phyloP scores from a whole-genome alignment of 1,140 invertebrate species.

The Drosophila repleta region DNA sequence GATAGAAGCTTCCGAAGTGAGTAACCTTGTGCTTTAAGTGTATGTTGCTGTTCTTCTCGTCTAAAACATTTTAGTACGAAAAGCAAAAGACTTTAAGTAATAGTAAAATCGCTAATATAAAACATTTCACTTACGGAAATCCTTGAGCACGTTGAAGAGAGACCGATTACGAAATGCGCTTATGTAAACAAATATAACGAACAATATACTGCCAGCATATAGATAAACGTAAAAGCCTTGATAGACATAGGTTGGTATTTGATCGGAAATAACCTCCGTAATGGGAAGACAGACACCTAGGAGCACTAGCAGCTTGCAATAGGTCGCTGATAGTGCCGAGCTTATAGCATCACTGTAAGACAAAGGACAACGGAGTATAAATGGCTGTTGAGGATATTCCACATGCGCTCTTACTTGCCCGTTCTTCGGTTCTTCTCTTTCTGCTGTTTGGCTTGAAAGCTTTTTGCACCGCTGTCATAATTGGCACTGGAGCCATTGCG shows the following conservation, averaged over 20 bases:
- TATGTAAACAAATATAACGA: constrained; percentile 90
- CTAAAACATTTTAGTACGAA: constrained; percentile 55
- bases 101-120: not conserved
- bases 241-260: constrained; percentile 86
- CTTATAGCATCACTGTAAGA: constrained; percentile 84
- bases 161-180: constrained; percentile 88
- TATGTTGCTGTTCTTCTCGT: constrained; percentile 78
- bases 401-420: constrained; percentile 79
- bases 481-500: constrained; percentile 64
- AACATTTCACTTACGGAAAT: constrained; percentile 79
- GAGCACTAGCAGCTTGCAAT: constrained; percentile 90
- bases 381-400: not conserved
- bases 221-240: constrained; percentile 93
- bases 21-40: constrained; percentile 77
- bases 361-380: not conserved
- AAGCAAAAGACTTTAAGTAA: too few species aligned
- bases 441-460: constrained; percentile 70
- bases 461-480: constrained; percentile 64
- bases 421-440: constrained; percentile 79
- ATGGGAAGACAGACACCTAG: constrained; percentile 88
- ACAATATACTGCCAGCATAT: constrained; percentile 89
- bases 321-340: constrained; percentile 88
- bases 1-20: constrained; percentile 94
- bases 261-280: constrained; percentile 87
- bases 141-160: constrained; percentile 84